phyloP scores from a whole-genome alignment of 1,140 invertebrate species.

The Heliconius himera region DNA sequence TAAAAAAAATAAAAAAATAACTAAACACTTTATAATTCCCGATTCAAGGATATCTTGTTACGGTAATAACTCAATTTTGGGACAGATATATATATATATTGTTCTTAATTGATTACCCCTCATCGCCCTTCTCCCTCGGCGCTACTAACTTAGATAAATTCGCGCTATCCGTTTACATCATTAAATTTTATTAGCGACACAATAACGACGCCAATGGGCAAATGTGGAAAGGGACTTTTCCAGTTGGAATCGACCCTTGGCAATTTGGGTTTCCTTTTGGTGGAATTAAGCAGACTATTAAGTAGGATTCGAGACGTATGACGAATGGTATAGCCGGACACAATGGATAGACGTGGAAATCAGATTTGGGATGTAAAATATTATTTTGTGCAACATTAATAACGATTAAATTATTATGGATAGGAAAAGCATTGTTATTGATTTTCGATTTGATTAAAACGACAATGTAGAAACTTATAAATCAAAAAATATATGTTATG shows the following conservation, averaged over 20 bases:
- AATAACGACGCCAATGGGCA: slow-evolving; percentile 63
- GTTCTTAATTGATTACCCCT: slow-evolving; percentile 72
- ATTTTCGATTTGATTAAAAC: background rate
- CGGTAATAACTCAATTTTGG: slow-evolving; percentile 61
- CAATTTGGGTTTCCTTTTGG: slow-evolving; percentile 78
- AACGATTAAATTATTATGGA: background rate
- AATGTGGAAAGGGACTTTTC: slow-evolving; percentile 67
- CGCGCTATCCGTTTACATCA: slow-evolving; percentile 80
- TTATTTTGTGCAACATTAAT: background rate
- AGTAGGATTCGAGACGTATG: slow-evolving; percentile 73
- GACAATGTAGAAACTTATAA: background rate
- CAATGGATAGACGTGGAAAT: slow-evolving; percentile 57
- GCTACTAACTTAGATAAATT: slow-evolving; percentile 71
- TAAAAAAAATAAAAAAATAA: background rate
- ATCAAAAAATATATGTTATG: no score
- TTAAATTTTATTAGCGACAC: slow-evolving; percentile 81
- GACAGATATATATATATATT: slow-evolving; percentile 57
- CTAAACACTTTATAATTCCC: slow-evolving; percentile 29
- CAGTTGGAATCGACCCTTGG: slow-evolving; percentile 62
- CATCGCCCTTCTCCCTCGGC: slow-evolving; percentile 54
- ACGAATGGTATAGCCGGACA: slow-evolving; percentile 68
- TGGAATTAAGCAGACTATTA: slow-evolving; percentile 80
- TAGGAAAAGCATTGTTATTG: no score
- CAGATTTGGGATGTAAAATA: slow-evolving; percentile 16
- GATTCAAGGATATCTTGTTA: slow-evolving; percentile 60